Conservation (phyloP, 2,113 vertebrate genomes). For the Chaetura pelagica region DNA sequence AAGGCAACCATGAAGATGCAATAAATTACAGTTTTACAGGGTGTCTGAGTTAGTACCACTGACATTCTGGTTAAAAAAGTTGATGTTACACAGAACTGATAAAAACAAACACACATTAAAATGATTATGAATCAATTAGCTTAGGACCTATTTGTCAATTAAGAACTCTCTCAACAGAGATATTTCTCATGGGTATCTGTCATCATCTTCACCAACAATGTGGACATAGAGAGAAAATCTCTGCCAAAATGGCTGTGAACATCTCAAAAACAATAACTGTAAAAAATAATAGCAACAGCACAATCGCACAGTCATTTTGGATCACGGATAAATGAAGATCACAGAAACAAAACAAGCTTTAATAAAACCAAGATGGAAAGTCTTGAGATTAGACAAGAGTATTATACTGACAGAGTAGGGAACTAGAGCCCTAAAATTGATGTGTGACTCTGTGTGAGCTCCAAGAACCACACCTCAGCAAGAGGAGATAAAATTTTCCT, state of each 20-base stretch:
- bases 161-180: background rate
- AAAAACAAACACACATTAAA: conserved; percentile 13
- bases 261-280: background rate
- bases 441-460: background rate
- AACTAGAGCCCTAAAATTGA: background rate
- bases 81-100: background rate
- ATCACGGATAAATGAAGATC: background rate
- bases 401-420: background rate
- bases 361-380: conserved; percentile 25
- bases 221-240: background rate
- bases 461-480: rapidly evolving
- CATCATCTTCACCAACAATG: background rate
- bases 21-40: background rate
- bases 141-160: background rate
- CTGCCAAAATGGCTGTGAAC: background rate
- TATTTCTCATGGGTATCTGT: conserved; percentile 15
- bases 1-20: background rate
- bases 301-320: background rate
- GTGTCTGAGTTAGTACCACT: background rate
- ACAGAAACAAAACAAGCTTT: background rate
- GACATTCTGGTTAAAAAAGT: background rate
- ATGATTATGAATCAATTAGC: background rate
- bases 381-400: background rate
- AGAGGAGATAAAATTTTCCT: background rate
- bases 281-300: background rate